Percentiles rank a stretch among this genome's conserved stretches.
Evolutionary conservation across 2,113 vertebrate species (phyloP).

Genomic region (Alouatta palliata): DNA sequence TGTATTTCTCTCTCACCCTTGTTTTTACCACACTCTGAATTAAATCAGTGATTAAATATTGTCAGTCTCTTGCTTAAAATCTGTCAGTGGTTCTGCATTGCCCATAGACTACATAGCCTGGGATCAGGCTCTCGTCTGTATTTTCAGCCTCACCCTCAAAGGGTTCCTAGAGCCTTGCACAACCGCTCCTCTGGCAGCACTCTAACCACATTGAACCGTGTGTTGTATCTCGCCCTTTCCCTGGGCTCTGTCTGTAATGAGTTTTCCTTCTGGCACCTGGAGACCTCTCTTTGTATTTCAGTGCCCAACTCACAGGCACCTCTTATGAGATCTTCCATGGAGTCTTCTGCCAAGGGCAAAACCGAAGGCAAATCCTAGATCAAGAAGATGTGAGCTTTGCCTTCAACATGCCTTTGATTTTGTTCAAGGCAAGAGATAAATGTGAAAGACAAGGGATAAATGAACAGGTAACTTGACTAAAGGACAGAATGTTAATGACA

Average conservation of each 20-base stretch:
- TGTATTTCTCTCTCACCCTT: not conserved
- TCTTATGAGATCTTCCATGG: not conserved
- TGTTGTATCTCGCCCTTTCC: rapidly evolving
- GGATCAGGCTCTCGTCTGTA: not conserved
- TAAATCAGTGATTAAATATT: not conserved
- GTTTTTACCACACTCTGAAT: not conserved
- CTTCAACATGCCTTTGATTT: not conserved
- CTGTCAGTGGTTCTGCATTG: not conserved
- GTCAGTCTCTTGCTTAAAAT: not conserved
- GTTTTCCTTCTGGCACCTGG: not conserved
- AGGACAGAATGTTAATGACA: not conserved
- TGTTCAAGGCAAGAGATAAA: not conserved
- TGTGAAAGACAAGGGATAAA: not conserved
- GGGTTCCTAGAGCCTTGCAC: too few relatives aligned
- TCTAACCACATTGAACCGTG: rapidly evolving
- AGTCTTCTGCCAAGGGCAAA: not conserved
- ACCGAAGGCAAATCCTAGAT: not conserved
- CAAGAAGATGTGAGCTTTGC: not conserved
- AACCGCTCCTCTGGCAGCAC: rapidly evolving
- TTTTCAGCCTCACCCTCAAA: rapidly evolving
- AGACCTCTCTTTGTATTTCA: not conserved
- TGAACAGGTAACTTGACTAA: not conserved
- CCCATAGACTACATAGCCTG: too few relatives aligned
- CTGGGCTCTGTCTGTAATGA: not conserved
- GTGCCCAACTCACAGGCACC: not conserved